Evolutionary conservation across 2,797 vertebrate species (phyloP).

Genomic region (Mareca strepera): DNA sequence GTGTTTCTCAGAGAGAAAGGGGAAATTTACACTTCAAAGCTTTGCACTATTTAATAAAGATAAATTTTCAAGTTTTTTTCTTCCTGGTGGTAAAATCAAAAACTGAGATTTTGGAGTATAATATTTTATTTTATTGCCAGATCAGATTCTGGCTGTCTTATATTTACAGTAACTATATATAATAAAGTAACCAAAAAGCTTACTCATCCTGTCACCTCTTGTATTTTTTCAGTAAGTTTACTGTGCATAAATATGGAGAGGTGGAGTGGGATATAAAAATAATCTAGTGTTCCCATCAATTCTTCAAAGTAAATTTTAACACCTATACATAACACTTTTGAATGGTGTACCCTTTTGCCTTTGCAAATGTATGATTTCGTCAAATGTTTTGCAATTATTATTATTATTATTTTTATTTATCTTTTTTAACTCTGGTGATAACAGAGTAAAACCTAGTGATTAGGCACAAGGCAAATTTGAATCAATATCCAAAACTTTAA

Average conservation of each 20-base stretch:
- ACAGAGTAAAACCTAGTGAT: neutral
- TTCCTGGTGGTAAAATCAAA: neutral
- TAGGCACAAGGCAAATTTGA: neutral
- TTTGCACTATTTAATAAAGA: neutral
- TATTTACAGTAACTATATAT: neutral
- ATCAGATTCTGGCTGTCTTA: neutral
- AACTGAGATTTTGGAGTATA: neutral
- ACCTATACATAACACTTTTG: accelerated
- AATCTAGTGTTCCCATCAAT: neutral
- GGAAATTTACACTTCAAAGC: neutral
- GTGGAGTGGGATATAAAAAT: neutral
- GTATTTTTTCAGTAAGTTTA: neutral
- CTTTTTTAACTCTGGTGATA: neutral
- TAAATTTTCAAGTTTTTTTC: neutral
- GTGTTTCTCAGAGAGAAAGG: neutral
- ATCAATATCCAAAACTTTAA: neutral
- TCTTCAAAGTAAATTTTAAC: neutral
- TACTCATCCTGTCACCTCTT: neutral
- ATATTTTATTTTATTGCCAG: neutral
- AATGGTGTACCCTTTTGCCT: neutral
- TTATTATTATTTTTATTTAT: neutral
- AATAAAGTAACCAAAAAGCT: neutral
- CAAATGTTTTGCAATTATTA: neutral
- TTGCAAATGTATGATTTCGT: neutral
- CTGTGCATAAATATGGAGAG: neutral